Evolutionary conservation across 2,888 invertebrate genomes (phyloP), one percentile per base, ranked within the genome.

Genomic region (Volucella bombylans): DNA sequence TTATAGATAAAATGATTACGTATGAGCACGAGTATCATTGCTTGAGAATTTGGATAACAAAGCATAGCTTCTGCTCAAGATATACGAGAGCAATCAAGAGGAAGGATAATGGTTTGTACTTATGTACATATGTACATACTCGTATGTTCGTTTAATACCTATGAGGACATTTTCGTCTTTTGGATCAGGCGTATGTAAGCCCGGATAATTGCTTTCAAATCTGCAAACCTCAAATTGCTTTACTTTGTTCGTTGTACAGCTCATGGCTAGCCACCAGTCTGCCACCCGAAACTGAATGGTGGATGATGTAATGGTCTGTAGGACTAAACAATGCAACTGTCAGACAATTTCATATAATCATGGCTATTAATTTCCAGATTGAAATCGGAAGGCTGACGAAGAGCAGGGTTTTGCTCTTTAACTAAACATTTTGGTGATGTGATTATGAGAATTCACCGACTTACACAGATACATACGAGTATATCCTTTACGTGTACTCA

Each of bases 201-300:
- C 68, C 68, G 78, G 69, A 67, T 82, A 82, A 78, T 82, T 74
- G 79, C 83, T 80, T 83, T 79, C 74, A 80, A 80, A 74, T 83
- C 71, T 83, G 72, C 68, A 78, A 78, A 82, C 73, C 78, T 45
- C 73, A 73, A 79, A 79, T 72, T 73, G 61, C 82, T 72, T 82
- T 77, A 67, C 82, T 62, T 78, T 82, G 77, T 77, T 49, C 39
- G 23, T 64, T 54, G 69, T 38, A 47, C 49, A 62, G 10, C 45
- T 45, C 68, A 38, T 6, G 31, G 11, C 54, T 64, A 12, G 61
- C 18, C 45, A 47, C 43, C 15, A 55, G 31, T 38, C 65, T 57
- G 38, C 59, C 78, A 39, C 1, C 10, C 43, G 10, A 62, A 69
- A 31, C 55, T 41, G 55, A 47, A 64, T 59, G 39, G 18, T 55